These are phyloP conservation scores for Philopotamus ludificatus DNA, from an alignment of 1,140 invertebrate genomes.

Conservation along the genomic window DNA sequence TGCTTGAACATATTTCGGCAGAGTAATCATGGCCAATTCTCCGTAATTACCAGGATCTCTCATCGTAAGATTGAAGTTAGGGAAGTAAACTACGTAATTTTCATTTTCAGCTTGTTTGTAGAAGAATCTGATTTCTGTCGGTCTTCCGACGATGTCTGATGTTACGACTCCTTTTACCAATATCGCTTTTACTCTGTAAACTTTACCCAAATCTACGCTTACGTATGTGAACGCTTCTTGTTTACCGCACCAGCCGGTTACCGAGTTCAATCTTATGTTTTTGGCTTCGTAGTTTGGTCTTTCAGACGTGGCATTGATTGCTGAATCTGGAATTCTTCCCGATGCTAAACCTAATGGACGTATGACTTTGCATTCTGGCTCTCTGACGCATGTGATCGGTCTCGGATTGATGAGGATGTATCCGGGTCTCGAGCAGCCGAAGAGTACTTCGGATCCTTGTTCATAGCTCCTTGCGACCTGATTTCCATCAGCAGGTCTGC, in stretches of 20 bases:
- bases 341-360: constrained; percentile 88
- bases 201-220: constrained; percentile 88
- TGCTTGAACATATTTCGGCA: constrained; percentile 90
- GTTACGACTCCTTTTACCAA: constrained; percentile 92
- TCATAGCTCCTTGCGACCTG: constrained; percentile 91
- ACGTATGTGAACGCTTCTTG: constrained; percentile 95
- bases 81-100: constrained; percentile 95
- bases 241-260: constrained; percentile 93
- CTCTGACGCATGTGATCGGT: constrained; percentile 86
- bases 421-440: constrained; percentile 85
- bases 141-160: constrained; percentile 90
- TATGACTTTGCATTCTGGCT: constrained; percentile 92
- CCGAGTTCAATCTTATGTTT: constrained; percentile 88
- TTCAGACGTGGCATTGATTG: constrained; percentile 95
- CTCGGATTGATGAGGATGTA: constrained; percentile 90
- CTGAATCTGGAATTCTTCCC: constrained; percentile 88
- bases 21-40: constrained; percentile 91
- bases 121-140: constrained; percentile 94
- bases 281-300: constrained; percentile 87
- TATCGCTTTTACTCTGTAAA: constrained; percentile 88
- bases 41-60: constrained; percentile 92
- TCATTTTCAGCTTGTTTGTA: constrained; percentile 92
- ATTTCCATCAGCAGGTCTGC: constrained; percentile 85
- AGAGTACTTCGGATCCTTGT: constrained; percentile 87
- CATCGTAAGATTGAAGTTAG: constrained; percentile 92